Conservation (phyloP, 2,797 vertebrate species). For the Typhlichthys eigenmanni region DNA sequence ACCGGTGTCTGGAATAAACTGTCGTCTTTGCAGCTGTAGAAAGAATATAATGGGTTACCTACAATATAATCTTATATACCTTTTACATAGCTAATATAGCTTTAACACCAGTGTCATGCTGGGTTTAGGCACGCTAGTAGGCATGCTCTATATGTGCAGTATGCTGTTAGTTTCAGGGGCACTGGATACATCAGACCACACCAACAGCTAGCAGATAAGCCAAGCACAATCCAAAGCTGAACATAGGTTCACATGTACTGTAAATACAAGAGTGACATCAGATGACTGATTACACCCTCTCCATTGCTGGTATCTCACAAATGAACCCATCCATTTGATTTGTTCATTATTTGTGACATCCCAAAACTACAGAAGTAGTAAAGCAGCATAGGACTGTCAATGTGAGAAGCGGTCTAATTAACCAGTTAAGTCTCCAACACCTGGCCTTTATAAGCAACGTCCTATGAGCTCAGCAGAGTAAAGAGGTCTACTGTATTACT, state of each 20-base stretch:
- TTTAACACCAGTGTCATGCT: conserved; percentile 33
- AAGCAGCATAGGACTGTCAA: too few species aligned
- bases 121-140: conserved; percentile 36
- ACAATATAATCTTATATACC: conserved; percentile 26
- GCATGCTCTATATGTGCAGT: conserved; percentile 54
- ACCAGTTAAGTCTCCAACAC: too few species aligned
- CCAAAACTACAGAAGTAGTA: too few species aligned
- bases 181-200: conserved; percentile 31
- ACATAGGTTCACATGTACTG: not conserved
- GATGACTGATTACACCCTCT: too few species aligned
- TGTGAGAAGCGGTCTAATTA: too few species aligned
- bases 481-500: not conserved
- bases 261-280: not conserved
- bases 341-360: too few species aligned
- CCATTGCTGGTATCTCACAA: too few species aligned
- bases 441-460: not conserved
- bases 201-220: conserved; percentile 60
- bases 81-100: conserved; percentile 36
- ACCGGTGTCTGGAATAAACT: not conserved
- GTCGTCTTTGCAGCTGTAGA: not conserved
- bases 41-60: conserved; percentile 42
- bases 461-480: not conserved
- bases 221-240: conserved; percentile 46
- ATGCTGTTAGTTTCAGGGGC: conserved; percentile 14
- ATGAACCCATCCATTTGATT: too few species aligned